Evolutionary conservation across 1,140 invertebrate genomes (phyloP).

Genomic region (Drosophila nikananu): DNA sequence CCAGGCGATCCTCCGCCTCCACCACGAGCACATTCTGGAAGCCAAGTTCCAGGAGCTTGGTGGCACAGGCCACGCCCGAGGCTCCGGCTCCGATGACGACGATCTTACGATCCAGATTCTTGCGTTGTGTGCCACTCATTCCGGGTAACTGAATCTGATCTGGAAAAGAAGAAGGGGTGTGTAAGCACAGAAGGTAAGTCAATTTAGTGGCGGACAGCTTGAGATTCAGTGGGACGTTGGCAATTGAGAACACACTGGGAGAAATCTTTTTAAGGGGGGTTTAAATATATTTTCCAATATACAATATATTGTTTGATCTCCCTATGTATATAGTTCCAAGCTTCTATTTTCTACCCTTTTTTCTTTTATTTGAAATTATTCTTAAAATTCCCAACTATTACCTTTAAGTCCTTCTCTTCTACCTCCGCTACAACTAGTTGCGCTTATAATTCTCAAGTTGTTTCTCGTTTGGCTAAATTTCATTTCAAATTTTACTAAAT

Average conservation of each 20-base stretch:
- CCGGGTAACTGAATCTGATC: conserved; percentile 43
- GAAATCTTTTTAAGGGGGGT: background rate
- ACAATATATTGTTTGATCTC: no score
- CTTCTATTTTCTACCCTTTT: rapidly evolving
- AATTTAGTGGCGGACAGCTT: conserved; percentile 28
- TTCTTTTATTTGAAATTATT: background rate
- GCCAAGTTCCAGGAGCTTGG: conserved; percentile 86
- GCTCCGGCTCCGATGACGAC: conserved; percentile 88
- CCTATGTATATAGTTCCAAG: background rate
- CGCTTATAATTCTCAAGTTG: background rate
- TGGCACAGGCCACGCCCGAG: conserved; percentile 88
- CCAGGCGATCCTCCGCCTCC: conserved; percentile 90
- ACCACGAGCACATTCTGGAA: conserved; percentile 87
- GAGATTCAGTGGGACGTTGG: background rate
- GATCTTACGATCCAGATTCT: conserved; percentile 77
- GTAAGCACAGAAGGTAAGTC: conserved; percentile 11
- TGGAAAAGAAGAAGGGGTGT: background rate
- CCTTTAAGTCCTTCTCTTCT: background rate
- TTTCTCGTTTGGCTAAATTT: background rate
- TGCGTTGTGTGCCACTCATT: conserved; percentile 62
- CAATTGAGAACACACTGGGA: conserved; percentile 10
- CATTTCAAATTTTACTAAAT: background rate
- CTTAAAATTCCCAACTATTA: background rate
- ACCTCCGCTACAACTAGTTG: background rate
- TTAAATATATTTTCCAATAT: background rate